A percentile compares a stretch with the other conserved stretches of the same genome.
phyloP scores from a whole-genome alignment of 2,797 vertebrate genomes.

The Acanthurus leucopareius region DNA sequence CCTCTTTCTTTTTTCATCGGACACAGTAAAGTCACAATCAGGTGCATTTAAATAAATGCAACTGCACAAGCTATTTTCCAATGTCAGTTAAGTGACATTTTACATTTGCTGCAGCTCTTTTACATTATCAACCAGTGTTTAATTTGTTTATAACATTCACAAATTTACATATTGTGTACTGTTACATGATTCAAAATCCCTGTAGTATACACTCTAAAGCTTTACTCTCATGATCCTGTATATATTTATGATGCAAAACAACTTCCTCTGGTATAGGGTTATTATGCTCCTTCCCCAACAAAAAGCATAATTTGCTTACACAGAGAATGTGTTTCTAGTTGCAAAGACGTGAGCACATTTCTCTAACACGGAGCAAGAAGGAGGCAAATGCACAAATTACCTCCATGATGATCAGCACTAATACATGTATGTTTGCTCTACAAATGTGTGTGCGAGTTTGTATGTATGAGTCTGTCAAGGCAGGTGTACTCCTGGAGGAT shows the following conservation, averaged over 20 bases:
- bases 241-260: too few relatives aligned
- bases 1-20: conserved; percentile 9
- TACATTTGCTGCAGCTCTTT: conserved; percentile 4
- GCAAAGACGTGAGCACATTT: neutral
- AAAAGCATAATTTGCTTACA: too few relatives aligned
- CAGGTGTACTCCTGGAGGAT: conserved; percentile 46
- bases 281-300: too few relatives aligned
- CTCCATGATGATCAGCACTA: neutral
- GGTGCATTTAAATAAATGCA: neutral
- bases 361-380: neutral
- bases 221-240: too few relatives aligned
- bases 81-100: conserved; percentile 8
- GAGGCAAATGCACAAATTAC: neutral
- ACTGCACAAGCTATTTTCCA: neutral
- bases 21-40: conserved; percentile 22
- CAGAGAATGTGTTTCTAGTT: neutral
- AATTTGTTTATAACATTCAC: neutral
- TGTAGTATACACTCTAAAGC: too few relatives aligned
- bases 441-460: conserved; percentile 2
- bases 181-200: too few relatives aligned
- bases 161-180: neutral
- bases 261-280: too few relatives aligned
- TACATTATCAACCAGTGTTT: neutral
- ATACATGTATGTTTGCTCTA: neutral
- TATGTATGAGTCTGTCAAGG: neutral